Base-by-base conservation (phyloP, 2,888 invertebrate genomes). In the Idaea straminata region DNA sequence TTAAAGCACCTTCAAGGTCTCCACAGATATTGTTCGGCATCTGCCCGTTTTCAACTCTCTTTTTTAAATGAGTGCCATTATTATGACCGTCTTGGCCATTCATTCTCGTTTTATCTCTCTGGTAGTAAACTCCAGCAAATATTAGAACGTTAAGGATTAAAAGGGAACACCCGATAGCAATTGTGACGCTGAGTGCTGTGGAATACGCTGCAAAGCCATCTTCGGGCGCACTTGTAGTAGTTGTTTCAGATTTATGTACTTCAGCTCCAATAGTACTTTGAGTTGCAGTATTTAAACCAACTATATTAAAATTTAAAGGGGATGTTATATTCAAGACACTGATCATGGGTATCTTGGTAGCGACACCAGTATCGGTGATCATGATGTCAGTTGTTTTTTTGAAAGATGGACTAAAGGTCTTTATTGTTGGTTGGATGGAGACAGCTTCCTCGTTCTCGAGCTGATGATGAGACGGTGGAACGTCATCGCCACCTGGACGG, bases 51-150 rank as follows among this genome's bases (percentile, higher is more conserved):
- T 97, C 97, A 70, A 95, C 96, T 57, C 96, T 94, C 78, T 96
- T 95, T 82, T 97, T 95, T 63, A 94, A 89, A 78, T 93, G 93
- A 1, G 91, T 84, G 0, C 93, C 91, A 66, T 92, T 95, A 7
- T 92, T 84, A 66, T 93, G 94, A 34, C 90, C 91, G 7, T 93
- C 93, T 77, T 93, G 94, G 13, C 94, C 94, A 69, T 95, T 92
- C 92, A 96, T 95, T 73, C 96, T 94, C 70, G 96, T 96, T 85
- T 97, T 97, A 82, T 97, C 97, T 64, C 97, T 94, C 82, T 98
- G 98, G 83, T 98, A 98, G 85, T 98, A 98, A 0, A 98, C 97
- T 4, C 98, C 98, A 64, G 98, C 98, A 83, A 98, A 98, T 81
- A 99, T 98, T 36, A 98, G 92, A 61, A 98, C 97, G 83, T 99